phyloP scores from a whole-genome alignment of 2,888 invertebrate genomes.

The Oasisia sp. region DNA sequence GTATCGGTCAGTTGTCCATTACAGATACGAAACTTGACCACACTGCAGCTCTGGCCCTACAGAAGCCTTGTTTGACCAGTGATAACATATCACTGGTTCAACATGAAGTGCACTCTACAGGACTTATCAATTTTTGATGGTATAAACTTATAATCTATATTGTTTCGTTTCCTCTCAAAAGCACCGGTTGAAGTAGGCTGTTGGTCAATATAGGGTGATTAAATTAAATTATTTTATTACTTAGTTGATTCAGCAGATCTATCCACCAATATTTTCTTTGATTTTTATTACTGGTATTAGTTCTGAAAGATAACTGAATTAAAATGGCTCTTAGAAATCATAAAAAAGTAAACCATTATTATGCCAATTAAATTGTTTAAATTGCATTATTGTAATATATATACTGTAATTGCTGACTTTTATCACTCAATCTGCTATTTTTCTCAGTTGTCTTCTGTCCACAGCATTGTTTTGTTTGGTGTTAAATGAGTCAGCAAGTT shows the following conservation, averaged over 20 bases:
- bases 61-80: background rate
- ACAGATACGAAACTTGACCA: background rate
- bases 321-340: too few species aligned
- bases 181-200: background rate
- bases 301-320: background rate
- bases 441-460: too few species aligned
- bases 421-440: too few species aligned
- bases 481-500: too few species aligned
- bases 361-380: too few species aligned
- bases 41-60: background rate
- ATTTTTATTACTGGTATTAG: too few species aligned
- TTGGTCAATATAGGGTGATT: background rate
- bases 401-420: too few species aligned
- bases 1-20: background rate
- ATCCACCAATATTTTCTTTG: background rate
- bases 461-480: too few species aligned
- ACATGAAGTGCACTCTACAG: background rate
- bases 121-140: background rate
- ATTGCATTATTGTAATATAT: too few species aligned
- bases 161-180: background rate
- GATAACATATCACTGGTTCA: background rate
- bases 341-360: too few species aligned
- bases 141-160: background rate
- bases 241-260: background rate
- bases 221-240: background rate